Evolutionary conservation across 2,113 vertebrate genomes (phyloP).

Genomic region (Catharus minimus): DNA sequence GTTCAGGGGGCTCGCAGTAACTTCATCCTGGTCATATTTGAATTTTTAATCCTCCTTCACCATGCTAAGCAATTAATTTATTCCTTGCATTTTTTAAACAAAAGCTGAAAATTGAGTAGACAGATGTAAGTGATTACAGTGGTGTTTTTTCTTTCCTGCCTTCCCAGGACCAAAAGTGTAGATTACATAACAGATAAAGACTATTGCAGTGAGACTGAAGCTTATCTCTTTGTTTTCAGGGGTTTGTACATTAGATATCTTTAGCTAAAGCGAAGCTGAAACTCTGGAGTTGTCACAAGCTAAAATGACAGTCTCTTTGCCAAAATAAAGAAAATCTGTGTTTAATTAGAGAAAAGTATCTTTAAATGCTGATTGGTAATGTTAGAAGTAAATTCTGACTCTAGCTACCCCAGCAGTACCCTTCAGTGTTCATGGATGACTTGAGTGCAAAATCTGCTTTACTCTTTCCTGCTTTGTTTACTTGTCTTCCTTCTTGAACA

Average conservation of each 20-base stretch:
- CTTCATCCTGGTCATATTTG: background rate
- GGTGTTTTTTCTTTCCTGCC: background rate
- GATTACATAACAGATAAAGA: background rate
- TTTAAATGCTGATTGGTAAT: background rate
- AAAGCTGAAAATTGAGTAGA: background rate
- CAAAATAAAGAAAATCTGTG: background rate
- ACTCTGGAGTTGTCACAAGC: background rate
- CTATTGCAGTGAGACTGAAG: background rate
- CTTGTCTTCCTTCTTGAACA: background rate
- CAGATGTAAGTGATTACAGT: background rate
- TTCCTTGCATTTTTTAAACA: background rate
- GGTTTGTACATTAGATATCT: background rate
- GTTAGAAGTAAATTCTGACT: background rate
- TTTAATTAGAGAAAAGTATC: background rate
- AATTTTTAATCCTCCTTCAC: background rate
- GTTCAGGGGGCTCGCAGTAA: rapidly evolving
- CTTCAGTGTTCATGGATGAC: background rate
- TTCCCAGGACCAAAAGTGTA: background rate
- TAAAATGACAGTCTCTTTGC: background rate
- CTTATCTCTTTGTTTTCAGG: background rate
- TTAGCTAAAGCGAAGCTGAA: background rate
- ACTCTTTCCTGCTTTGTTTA: background rate
- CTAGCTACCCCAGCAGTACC: background rate
- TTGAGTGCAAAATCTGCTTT: background rate
- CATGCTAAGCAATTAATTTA: background rate